phyloP scores from a whole-genome alignment of 1,140 invertebrate species.

The Drosophila cardini region DNA sequence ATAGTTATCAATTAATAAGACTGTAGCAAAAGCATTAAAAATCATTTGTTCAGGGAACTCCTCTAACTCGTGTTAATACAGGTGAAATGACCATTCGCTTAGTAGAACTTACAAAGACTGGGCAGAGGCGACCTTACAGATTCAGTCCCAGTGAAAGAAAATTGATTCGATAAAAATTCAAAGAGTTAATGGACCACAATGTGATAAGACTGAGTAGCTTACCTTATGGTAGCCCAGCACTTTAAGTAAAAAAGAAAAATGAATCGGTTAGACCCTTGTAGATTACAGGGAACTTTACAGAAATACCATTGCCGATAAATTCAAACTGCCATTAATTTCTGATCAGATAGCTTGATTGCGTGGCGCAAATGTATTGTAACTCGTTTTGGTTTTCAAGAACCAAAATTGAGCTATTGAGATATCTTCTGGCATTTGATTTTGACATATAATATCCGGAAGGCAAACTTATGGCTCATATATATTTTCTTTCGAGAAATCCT shows the following conservation, averaged over 20 bases:
- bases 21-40: constrained; percentile 16
- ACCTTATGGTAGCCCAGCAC: too few species aligned
- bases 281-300: too few species aligned
- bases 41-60: constrained; percentile 20
- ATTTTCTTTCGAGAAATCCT: neutral
- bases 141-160: neutral
- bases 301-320: too few species aligned
- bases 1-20: constrained; percentile 12
- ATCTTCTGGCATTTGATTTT: constrained; percentile 1
- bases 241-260: neutral
- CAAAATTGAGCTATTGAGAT: constrained; percentile 20
- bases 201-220: too few species aligned
- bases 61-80: constrained; percentile 6
- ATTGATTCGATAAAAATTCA: too few species aligned
- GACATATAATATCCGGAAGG: constrained; percentile 9
- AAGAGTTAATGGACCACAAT: too few species aligned
- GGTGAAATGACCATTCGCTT: constrained; percentile 24
- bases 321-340: too few species aligned
- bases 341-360: too few species aligned
- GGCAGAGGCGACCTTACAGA: constrained; percentile 19
- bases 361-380: constrained; percentile 19
- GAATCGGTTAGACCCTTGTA: too few species aligned
- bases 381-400: constrained; percentile 7
- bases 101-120: constrained; percentile 7
- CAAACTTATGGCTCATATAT: constrained; percentile 14